Conservation (phyloP, 1,140 invertebrate genomes). For the Schlechtendalia chinensis region DNA sequence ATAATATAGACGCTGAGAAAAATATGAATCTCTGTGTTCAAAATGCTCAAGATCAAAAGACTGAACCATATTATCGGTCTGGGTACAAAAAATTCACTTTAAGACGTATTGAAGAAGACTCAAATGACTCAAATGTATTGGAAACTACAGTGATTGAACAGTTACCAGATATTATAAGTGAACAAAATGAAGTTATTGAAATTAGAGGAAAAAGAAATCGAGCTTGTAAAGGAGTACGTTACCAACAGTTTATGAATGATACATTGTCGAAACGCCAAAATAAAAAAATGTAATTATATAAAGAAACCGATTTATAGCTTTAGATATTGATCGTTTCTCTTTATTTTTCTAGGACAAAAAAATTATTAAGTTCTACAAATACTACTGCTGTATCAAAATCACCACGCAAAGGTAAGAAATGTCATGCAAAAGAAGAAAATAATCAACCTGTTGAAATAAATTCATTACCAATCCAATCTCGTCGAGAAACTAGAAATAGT, state of each 20-base stretch:
- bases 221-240: slow-evolving; percentile 42
- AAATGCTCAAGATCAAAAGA: slow-evolving; percentile 39
- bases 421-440: slow-evolving; percentile 19
- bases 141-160: slow-evolving; percentile 36
- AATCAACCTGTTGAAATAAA: not conserved
- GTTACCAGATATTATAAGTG: slow-evolving; percentile 11
- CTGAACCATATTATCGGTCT: slow-evolving; percentile 49
- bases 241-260: slow-evolving; percentile 44
- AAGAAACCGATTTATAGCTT: not conserved
- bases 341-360: slow-evolving; percentile 31
- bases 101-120: slow-evolving; percentile 48
- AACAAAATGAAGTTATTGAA: slow-evolving; percentile 35
- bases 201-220: slow-evolving; percentile 33
- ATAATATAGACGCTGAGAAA: slow-evolving; percentile 36
- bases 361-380: not conserved
- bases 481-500: slow-evolving; percentile 45
- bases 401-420: slow-evolving; percentile 20
- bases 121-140: slow-evolving; percentile 38
- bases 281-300: slow-evolving; percentile 40
- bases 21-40: slow-evolving; percentile 42
- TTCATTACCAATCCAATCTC: slow-evolving; percentile 29
- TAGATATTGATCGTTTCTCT: not conserved
- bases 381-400: not conserved
- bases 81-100: slow-evolving; percentile 48
- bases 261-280: slow-evolving; percentile 47